phyloP scores from a whole-genome alignment of 2,888 invertebrate species.

The Conistra vaccinii region DNA sequence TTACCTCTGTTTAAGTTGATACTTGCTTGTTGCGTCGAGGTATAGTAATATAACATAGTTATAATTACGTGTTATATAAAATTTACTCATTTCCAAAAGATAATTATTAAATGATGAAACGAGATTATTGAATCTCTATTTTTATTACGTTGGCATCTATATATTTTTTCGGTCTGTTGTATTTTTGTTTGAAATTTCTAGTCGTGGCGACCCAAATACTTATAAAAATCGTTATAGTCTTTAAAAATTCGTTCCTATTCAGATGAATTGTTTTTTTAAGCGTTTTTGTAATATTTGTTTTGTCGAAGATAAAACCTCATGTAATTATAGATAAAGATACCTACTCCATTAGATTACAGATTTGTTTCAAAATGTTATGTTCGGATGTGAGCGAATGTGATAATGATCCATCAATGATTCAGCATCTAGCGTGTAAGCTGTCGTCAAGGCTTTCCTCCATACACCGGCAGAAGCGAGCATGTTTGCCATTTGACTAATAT shows the following conservation, averaged over 20 bases:
- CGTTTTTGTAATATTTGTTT: conserved; percentile 73
- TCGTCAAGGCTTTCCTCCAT: conserved; percentile 59
- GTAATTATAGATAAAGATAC: conserved; percentile 77
- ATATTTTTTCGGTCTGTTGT: conserved; percentile 75
- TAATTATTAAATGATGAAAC: conserved; percentile 62
- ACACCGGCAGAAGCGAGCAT: conserved; percentile 46
- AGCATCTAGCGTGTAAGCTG: conserved; percentile 83
- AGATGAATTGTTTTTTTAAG: conserved; percentile 72
- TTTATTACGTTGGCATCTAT: conserved; percentile 77
- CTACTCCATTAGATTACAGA: conserved; percentile 78
- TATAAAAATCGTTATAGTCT: conserved; percentile 80
- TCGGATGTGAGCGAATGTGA: conserved; percentile 85
- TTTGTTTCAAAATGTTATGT: conserved; percentile 77
- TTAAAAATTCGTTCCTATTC: conserved; percentile 84
- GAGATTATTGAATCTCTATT: conserved; percentile 77
- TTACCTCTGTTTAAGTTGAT: conserved; percentile 89
- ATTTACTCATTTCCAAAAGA: conserved; percentile 73
- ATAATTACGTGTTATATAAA: conserved; percentile 78
- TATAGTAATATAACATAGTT: conserved; percentile 82
- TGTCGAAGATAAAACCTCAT: conserved; percentile 74
- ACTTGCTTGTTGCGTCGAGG: conserved; percentile 87
- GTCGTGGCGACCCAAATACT: conserved; percentile 87
- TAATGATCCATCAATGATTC: conserved; percentile 80
- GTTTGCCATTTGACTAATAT: conserved; percentile 22
- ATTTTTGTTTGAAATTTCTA: conserved; percentile 83